These are phyloP conservation scores for Aratinga solstitialis DNA, from an alignment of 2,797 vertebrate genomes.

Conservation along the genomic window DNA sequence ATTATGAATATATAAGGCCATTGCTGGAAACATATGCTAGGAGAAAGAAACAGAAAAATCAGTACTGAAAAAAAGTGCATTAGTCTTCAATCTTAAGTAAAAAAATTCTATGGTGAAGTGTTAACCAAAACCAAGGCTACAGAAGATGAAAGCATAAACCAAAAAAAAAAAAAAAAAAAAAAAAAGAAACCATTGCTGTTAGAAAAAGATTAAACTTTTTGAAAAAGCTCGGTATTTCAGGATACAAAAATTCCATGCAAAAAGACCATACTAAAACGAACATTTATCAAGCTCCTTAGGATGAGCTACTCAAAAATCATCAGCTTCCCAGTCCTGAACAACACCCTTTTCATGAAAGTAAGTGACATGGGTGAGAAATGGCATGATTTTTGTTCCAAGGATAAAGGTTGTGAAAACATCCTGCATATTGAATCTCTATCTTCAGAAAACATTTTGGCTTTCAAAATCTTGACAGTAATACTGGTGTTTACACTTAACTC, in stretches of 20 bases:
- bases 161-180: not conserved
- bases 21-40: not conserved
- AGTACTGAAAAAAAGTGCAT: not conserved
- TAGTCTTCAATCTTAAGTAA: not conserved
- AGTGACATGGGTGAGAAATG: not conserved
- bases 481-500: not conserved
- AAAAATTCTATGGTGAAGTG: accelerated
- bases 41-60: not conserved
- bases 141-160: not conserved
- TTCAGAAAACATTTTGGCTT: not conserved
- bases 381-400: not conserved
- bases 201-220: not conserved
- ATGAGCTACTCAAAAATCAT: not conserved
- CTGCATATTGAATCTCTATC: not conserved
- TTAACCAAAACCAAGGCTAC: not conserved
- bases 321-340: not conserved
- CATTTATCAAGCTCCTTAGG: not conserved
- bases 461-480: not conserved
- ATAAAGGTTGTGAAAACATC: not conserved
- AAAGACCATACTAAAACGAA: not conserved
- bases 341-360: not conserved
- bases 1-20: not conserved
- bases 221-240: not conserved
- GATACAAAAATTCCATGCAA: not conserved
- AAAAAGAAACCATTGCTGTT: not conserved